Percentiles rank a stretch among this genome's conserved stretches.
Evolutionary conservation across 2,888 invertebrate species (phyloP).

Genomic region (Nasonia oneida): DNA sequence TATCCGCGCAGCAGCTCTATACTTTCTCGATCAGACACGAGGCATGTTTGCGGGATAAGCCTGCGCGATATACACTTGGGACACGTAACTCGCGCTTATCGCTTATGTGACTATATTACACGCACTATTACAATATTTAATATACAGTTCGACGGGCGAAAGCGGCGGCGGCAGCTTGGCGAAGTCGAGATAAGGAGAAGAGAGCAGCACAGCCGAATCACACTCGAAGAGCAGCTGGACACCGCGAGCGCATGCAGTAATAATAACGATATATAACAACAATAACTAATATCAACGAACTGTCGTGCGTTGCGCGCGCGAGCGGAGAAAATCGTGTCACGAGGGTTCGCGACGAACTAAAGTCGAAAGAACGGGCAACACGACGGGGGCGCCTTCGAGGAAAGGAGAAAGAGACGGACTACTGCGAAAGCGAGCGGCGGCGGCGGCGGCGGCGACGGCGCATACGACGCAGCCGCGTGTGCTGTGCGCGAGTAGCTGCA

Average conservation of each 20-base stretch:
- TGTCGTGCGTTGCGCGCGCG: not conserved
- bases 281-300: no score
- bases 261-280: no score
- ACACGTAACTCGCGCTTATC: not conserved
- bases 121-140: not conserved
- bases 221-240: not conserved
- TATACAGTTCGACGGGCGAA: no score
- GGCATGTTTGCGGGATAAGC: not conserved
- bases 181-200: no score
- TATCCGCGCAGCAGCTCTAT: not conserved
- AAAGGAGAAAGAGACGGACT: slow-evolving; percentile 24
- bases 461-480: no score
- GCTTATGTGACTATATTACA: not conserved
- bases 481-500: no score
- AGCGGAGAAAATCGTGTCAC: slow-evolving; percentile 59
- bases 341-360: slow-evolving; percentile 67
- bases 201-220: not conserved
- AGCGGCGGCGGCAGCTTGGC: no score
- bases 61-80: no score
- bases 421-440: slow-evolving; percentile 37
- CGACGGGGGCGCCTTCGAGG: slow-evolving; percentile 40
- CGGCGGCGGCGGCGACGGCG: not conserved
- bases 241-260: no score
- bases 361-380: slow-evolving; percentile 40
- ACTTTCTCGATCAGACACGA: not conserved